Evolutionary conservation across 2,888 invertebrate genomes (phyloP).

Genomic region (Cephalotes varians): DNA sequence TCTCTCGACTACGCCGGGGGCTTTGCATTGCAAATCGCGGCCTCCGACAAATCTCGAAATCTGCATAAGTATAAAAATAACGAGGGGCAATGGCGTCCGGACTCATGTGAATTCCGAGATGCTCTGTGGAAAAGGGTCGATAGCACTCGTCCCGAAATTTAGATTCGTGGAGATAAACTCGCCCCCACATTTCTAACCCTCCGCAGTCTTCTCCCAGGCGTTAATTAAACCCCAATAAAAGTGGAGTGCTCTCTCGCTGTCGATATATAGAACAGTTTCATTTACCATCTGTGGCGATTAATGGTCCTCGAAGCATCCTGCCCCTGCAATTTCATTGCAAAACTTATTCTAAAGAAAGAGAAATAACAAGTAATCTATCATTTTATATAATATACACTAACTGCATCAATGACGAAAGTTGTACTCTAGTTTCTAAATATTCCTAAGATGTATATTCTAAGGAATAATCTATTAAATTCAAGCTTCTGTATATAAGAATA

Average conservation of each 20-base stretch:
- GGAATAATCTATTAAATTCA: background rate
- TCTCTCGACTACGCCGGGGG: slow-evolving; percentile 22
- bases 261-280: slow-evolving; percentile 51
- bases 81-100: slow-evolving; percentile 39
- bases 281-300: slow-evolving; percentile 25
- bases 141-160: slow-evolving; percentile 54
- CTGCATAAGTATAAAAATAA: slow-evolving; percentile 58
- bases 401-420: background rate
- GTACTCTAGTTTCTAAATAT: background rate
- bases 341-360: background rate
- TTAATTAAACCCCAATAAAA: slow-evolving; percentile 62
- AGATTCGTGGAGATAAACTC: slow-evolving; percentile 63
- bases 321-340: background rate
- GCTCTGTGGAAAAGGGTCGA: slow-evolving; percentile 21
- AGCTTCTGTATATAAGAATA: background rate
- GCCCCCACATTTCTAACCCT: slow-evolving; percentile 24
- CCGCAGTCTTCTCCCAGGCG: slow-evolving; percentile 35
- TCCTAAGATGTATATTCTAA: background rate
- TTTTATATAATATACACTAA: background rate
- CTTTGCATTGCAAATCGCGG: slow-evolving; percentile 52
- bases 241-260: background rate
- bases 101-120: slow-evolving; percentile 15
- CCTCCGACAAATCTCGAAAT: slow-evolving; percentile 42
- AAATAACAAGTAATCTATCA: background rate
- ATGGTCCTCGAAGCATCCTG: background rate